phyloP scores from a whole-genome alignment of 2,888 invertebrate species.

The Sesia apiformis region DNA sequence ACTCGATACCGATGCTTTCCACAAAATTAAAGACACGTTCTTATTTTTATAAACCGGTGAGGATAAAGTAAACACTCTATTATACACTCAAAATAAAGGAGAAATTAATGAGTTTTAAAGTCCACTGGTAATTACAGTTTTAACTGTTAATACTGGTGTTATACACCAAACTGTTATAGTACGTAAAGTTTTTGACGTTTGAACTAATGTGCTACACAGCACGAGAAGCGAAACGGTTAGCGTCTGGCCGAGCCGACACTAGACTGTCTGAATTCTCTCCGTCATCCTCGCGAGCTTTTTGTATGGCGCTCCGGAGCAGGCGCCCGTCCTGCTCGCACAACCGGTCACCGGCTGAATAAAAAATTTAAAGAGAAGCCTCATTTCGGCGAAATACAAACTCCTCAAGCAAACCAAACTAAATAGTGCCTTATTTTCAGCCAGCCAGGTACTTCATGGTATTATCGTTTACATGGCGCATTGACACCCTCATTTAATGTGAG shows the following conservation, averaged over 20 bases:
- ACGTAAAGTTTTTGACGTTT: slow-evolving; percentile 62
- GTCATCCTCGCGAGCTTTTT: slow-evolving; percentile 49
- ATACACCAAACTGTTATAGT: slow-evolving; percentile 15
- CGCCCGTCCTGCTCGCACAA: slow-evolving; percentile 53
- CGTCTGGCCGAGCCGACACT: slow-evolving; percentile 48
- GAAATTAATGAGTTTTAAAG: no score
- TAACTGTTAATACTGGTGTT: no score
- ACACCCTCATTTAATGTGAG: slow-evolving; percentile 3
- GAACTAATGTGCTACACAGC: slow-evolving; percentile 19
- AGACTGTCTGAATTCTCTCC: slow-evolving; percentile 32
- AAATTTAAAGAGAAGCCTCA: slow-evolving; percentile 53
- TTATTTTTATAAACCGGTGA: slow-evolving; percentile 22
- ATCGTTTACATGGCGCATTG: slow-evolving; percentile 16
- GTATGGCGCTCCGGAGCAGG: slow-evolving; percentile 18
- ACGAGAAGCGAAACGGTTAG: slow-evolving; percentile 35
- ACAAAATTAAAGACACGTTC: slow-evolving; percentile 46
- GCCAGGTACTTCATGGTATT: slow-evolving; percentile 28
- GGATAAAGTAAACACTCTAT: slow-evolving; percentile 20
- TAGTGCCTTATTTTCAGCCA: slow-evolving; percentile 37
- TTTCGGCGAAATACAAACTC: slow-evolving; percentile 59
- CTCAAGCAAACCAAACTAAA: slow-evolving; percentile 33
- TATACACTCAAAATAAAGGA: no score
- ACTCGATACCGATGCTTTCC: slow-evolving; percentile 54
- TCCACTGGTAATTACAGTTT: no score
- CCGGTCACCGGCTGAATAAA: slow-evolving; percentile 56